phyloP scores from a whole-genome alignment of 2,113 vertebrate genomes.

The Ifrita kowaldi region DNA sequence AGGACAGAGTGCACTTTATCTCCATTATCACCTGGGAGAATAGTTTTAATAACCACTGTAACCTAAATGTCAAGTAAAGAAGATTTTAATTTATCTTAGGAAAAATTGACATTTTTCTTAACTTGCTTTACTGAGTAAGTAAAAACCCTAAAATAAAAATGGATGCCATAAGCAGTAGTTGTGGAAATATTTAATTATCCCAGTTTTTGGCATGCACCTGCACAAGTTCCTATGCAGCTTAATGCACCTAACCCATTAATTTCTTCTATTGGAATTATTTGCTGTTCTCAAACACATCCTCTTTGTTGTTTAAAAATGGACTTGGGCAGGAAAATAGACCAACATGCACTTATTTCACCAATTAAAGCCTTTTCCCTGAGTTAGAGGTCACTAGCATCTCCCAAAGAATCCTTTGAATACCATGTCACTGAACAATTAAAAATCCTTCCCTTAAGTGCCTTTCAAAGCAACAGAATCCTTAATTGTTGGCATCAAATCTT shows the following conservation, averaged over 20 bases:
- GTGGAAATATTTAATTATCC: neutral
- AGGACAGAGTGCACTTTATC: neutral
- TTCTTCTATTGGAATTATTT: neutral
- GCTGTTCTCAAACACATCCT: neutral
- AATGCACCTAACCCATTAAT: neutral
- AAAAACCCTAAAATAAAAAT: neutral
- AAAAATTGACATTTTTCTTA: neutral
- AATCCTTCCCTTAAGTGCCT: neutral
- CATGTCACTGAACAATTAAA: neutral
- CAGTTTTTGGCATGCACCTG: neutral
- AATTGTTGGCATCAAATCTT: neutral
- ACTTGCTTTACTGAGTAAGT: neutral
- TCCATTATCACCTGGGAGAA: neutral
- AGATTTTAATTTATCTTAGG: neutral
- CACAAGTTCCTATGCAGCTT: neutral
- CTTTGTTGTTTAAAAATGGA: neutral
- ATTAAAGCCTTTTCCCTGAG: neutral
- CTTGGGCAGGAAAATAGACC: neutral
- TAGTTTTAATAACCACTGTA: neutral
- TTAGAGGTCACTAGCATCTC: neutral
- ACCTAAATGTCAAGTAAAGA: neutral
- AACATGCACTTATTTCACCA: neutral
- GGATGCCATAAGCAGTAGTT: neutral
- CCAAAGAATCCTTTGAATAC: neutral
- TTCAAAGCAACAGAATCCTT: neutral